Conservation (phyloP, 2,888 invertebrate genomes). For the Strigamia crassipes region DNA sequence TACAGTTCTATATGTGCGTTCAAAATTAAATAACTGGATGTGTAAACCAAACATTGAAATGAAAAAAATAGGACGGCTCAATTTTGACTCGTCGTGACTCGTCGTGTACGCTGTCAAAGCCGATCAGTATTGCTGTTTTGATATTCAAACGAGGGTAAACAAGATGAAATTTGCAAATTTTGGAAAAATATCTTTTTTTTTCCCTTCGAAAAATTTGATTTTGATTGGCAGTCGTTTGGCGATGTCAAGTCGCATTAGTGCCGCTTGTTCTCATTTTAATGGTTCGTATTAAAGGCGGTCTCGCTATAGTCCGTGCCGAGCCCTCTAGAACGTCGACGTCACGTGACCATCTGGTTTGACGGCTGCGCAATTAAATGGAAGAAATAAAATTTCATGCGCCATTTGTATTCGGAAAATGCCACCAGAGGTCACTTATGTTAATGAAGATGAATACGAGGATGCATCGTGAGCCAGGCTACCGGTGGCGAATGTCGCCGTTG, state of each 20-base stretch:
- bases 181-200: not conserved
- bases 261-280: slow-evolving; percentile 36
- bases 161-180: not conserved
- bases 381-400: slow-evolving; percentile 7
- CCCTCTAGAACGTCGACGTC: not conserved
- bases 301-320: not conserved
- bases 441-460: slow-evolving; percentile 11
- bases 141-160: too few relatives aligned
- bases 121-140: too few relatives aligned
- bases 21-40: too few relatives aligned
- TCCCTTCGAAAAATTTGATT: not conserved
- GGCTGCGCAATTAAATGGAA: not conserved
- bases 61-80: too few relatives aligned
- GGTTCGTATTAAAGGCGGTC: slow-evolving; percentile 13
- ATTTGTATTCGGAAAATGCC: slow-evolving; percentile 10
- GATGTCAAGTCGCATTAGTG: slow-evolving; percentile 15
- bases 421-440: slow-evolving; percentile 15
- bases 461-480: slow-evolving; percentile 4
- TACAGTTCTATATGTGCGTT: not conserved
- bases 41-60: too few relatives aligned
- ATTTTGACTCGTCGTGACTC: too few relatives aligned
- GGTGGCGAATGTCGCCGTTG: not conserved
- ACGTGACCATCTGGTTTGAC: slow-evolving; percentile 22
- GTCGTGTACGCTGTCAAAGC: too few relatives aligned
- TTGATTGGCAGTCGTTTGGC: slow-evolving; percentile 22